Conservation (phyloP, 1,140 invertebrate genomes). For the Panagrolaimus sp. region DNA sequence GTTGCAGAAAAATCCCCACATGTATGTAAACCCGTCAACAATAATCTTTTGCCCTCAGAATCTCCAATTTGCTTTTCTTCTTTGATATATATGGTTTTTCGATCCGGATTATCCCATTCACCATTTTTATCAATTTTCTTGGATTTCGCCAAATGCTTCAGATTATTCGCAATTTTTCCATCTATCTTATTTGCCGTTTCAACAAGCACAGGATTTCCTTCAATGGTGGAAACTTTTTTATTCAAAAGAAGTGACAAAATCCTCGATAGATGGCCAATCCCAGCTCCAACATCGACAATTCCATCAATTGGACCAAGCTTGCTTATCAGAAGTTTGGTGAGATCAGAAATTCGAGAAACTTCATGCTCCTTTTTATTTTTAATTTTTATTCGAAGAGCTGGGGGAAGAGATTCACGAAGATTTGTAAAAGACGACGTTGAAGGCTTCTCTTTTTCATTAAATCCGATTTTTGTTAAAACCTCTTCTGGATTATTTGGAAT, state of each 20-base stretch:
- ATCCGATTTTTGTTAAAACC: not conserved
- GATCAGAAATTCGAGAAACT: slow-evolving; percentile 35
- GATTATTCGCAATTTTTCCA: slow-evolving; percentile 11
- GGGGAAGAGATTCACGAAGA: not conserved
- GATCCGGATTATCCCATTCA: slow-evolving; percentile 14
- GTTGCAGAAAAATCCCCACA: slow-evolving; percentile 49
- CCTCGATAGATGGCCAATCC: slow-evolving; percentile 48
- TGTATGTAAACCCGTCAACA: slow-evolving; percentile 45
- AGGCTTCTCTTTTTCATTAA: not conserved
- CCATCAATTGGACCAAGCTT: slow-evolving; percentile 20
- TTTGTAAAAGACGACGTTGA: not conserved
- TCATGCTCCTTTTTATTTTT: slow-evolving; percentile 52
- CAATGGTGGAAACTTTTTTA: slow-evolving; percentile 30
- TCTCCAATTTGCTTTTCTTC: slow-evolving; percentile 20
- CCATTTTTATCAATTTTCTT: not conserved
- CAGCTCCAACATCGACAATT: slow-evolving; percentile 49
- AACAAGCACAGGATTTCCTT: slow-evolving; percentile 31
- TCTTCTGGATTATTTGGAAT: not conserved
- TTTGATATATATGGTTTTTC: slow-evolving; percentile 23
- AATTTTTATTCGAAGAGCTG: slow-evolving; percentile 31
- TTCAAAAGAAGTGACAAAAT: slow-evolving; percentile 30
- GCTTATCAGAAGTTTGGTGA: slow-evolving; percentile 18
- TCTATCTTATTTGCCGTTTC: slow-evolving; percentile 26
- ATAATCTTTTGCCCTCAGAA: not conserved
- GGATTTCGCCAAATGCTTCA: not conserved